These are phyloP conservation scores for Pagrus major DNA, from an alignment of 2,113 vertebrate species.

Conservation along the genomic window DNA sequence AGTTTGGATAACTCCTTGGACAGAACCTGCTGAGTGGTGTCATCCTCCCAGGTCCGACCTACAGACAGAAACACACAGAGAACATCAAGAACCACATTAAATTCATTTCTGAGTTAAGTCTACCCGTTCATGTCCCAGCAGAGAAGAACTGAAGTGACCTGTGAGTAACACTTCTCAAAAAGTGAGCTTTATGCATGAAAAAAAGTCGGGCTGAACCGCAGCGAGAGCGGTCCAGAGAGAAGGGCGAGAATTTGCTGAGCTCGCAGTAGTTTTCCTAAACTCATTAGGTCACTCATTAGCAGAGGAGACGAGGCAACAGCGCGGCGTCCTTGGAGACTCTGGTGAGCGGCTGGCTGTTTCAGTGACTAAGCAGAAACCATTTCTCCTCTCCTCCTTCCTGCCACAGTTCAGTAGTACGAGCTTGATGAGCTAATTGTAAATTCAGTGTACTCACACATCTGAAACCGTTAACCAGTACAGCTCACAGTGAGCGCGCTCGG, in stretches of 20 bases:
- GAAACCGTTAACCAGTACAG: not conserved
- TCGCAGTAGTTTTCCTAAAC: conserved; percentile 32
- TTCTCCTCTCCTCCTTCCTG: conserved; percentile 13
- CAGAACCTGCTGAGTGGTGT: conserved; percentile 87
- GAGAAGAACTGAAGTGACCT: not conserved
- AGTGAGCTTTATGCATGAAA: not conserved
- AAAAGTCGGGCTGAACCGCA: not conserved
- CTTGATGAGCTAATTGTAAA: conserved; percentile 1
- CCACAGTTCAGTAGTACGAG: not conserved
- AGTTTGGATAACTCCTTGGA: conserved; percentile 88
- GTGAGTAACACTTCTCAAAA: not conserved
- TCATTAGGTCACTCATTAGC: conserved; percentile 56
- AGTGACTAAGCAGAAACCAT: conserved; percentile 46
- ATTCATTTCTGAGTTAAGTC: not conserved
- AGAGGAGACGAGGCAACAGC: conserved; percentile 37
- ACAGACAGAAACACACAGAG: conserved; percentile 25
- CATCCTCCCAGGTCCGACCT: conserved; percentile 93
- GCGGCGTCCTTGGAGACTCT: conserved; percentile 5
- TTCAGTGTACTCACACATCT: not conserved
- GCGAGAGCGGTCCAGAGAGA: not conserved
- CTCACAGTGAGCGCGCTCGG: not conserved
- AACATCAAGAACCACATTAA: conserved; percentile 10
- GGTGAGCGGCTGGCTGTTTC: conserved; percentile 4
- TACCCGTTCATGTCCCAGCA: not conserved
- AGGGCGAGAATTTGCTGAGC: conserved; percentile 28